A percentile compares a stretch with the other conserved stretches of the same genome.
These are phyloP conservation scores for Tichodroma muraria DNA, from an alignment of 2,113 vertebrate genomes.

Conservation along the genomic window DNA sequence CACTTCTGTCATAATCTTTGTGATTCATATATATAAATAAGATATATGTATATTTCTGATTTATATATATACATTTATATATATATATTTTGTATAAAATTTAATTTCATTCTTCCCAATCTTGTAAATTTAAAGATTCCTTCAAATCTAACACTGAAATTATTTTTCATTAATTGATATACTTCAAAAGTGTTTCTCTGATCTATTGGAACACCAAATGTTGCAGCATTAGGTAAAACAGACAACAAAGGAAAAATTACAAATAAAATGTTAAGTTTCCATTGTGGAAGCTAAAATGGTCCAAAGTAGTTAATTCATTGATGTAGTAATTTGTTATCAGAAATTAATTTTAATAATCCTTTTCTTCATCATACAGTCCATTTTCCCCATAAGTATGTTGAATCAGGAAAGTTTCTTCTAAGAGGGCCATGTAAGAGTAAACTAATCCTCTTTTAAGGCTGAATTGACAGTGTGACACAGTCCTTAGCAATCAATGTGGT, in stretches of 20 bases:
- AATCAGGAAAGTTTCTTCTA: not conserved
- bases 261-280: not conserved
- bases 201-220: not conserved
- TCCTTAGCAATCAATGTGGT: not conserved
- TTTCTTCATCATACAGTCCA: not conserved
- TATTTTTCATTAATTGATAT: not conserved
- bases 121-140: not conserved
- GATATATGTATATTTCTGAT: not conserved
- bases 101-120: not conserved
- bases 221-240: not conserved
- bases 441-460: not conserved
- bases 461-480: not conserved
- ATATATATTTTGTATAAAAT: not conserved
- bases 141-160: not conserved
- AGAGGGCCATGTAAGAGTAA: not conserved
- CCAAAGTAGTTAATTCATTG: not conserved
- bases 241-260: not conserved
- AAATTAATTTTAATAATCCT: not conserved
- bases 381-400: not conserved
- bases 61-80: not conserved
- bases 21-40: not conserved
- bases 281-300: not conserved
- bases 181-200: not conserved
- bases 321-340: not conserved
- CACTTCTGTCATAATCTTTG: not conserved